Evolutionary conservation across 30 jellyfish, hydroid and myxozoan genomes (phyloP).

Genomic region (Nemopilema nomurai): DNA sequence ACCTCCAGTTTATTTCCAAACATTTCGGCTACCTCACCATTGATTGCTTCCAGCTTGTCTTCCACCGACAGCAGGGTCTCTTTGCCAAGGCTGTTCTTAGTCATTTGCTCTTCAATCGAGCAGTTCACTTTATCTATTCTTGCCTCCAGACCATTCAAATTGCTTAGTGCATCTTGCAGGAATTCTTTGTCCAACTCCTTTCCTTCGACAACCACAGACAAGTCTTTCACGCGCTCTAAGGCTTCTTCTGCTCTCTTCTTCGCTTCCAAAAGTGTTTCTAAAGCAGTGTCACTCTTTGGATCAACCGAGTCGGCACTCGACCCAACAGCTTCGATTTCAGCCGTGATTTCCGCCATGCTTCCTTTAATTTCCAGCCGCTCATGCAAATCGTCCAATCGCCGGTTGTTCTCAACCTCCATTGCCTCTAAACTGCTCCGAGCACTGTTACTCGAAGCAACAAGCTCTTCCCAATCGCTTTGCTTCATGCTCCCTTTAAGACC

Average conservation of each 20-base stretch:
- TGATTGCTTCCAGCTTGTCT: too few species aligned
- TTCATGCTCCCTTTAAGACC: background rate
- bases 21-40: too few species aligned
- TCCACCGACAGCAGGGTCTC: too few species aligned
- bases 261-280: background rate
- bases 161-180: background rate
- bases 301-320: background rate
- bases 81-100: too few species aligned
- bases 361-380: background rate
- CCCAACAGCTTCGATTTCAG: background rate
- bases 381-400: background rate
- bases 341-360: background rate
- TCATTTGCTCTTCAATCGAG: too few species aligned
- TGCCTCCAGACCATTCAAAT: background rate
- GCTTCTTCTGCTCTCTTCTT: background rate
- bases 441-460: background rate
- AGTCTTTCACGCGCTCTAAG: background rate
- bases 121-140: background rate
- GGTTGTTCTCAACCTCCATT: background rate
- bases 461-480: background rate
- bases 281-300: slow-evolving; percentile 1
- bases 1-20: too few species aligned
- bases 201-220: background rate
- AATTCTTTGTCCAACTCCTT: slow-evolving; percentile 4
- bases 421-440: background rate